Percentiles rank a stretch among this genome's conserved stretches.
phyloP scores from a whole-genome alignment of 1,140 invertebrate species.

The Ips typographus region DNA sequence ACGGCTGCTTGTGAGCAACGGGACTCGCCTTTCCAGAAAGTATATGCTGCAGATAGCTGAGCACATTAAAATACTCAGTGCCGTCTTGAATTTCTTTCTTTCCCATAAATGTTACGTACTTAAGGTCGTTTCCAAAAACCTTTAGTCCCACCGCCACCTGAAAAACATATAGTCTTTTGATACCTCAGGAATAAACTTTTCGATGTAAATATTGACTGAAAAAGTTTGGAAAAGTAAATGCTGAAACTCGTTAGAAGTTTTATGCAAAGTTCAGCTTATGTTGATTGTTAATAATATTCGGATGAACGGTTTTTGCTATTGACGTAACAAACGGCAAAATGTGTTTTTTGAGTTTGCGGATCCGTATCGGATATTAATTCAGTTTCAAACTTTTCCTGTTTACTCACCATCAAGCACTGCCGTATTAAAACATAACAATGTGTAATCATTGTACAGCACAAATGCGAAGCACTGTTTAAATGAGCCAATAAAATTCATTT shows the following conservation, averaged over 20 bases:
- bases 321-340: background rate
- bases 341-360: background rate
- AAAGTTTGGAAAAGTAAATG: constrained; percentile 22
- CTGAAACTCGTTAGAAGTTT: constrained; percentile 20
- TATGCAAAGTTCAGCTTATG: constrained; percentile 26
- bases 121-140: constrained; percentile 78
- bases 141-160: constrained; percentile 59
- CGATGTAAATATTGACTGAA: constrained; percentile 14
- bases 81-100: constrained; percentile 65
- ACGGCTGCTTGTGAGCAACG: constrained; percentile 2
- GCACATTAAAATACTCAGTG: constrained; percentile 65
- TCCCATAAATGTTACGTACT: constrained; percentile 67
- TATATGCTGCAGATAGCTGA: constrained; percentile 67
- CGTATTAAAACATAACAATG: too few relatives aligned
- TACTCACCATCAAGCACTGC: too few relatives aligned
- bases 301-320: constrained; percentile 6
- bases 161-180: constrained; percentile 17
- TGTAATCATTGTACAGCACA: too few relatives aligned
- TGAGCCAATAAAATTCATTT: too few relatives aligned
- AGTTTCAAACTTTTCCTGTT: too few relatives aligned
- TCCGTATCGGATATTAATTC: too few relatives aligned
- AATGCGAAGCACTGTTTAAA: too few relatives aligned
- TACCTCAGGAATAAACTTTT: constrained; percentile 9
- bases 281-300: constrained; percentile 27
- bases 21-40: constrained; percentile 68